Conservation (phyloP, 2,797 vertebrate species). For the Hydrophis major region DNA sequence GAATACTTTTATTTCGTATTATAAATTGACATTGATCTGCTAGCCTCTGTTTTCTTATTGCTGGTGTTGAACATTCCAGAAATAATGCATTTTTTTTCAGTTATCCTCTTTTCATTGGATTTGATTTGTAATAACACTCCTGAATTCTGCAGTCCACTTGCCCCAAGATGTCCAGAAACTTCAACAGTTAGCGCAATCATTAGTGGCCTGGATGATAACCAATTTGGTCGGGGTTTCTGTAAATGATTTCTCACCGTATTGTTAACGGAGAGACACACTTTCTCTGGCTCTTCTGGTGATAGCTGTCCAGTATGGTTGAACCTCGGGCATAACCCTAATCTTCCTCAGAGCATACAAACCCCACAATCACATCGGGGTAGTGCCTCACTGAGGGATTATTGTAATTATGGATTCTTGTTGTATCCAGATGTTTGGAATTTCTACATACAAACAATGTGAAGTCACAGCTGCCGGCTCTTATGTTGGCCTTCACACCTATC, state of each 20-base stretch:
- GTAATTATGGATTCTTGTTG: background rate
- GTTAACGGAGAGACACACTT: background rate
- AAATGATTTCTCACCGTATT: background rate
- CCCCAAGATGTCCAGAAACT: background rate
- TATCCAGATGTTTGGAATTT: background rate
- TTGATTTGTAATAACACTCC: background rate
- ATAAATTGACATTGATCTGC: background rate
- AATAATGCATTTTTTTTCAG: background rate
- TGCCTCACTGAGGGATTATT: background rate
- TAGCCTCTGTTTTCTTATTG: background rate
- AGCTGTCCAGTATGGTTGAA: background rate
- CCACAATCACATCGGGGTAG: background rate
- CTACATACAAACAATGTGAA: background rate
- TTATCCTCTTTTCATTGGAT: background rate
- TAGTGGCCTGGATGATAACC: background rate
- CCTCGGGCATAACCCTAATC: background rate
- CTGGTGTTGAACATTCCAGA: background rate
- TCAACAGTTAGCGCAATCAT: too few relatives aligned
- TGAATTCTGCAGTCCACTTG: background rate
- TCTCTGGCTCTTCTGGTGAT: background rate
- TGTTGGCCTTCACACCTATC: background rate
- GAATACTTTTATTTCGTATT: background rate
- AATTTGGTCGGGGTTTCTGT: background rate
- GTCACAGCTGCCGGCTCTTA: background rate
- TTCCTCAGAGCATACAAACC: background rate